Base-by-base conservation (phyloP, 1,140 invertebrate genomes). In the Hyphantria cunea region DNA sequence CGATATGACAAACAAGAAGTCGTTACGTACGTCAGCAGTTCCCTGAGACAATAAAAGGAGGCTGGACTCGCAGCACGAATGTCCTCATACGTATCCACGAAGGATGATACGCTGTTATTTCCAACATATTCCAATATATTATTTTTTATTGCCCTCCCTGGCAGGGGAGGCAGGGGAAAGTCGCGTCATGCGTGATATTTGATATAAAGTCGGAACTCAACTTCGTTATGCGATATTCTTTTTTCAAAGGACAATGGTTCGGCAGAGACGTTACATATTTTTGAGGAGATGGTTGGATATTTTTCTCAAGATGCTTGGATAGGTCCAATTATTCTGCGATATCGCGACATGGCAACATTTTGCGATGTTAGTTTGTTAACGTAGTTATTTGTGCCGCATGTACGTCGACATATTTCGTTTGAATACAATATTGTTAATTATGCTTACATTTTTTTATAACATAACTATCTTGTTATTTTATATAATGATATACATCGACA, bases 91-190 rank as follows among this genome's bases (percentile, higher is more conserved):
- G 69, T 80, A 81, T 80, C 83, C 82, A 74, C 67, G 74, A 76
- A 89, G 84, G 84, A 90, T 89, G 86, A 89, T 91, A 91, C 89
- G 82, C 80, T 89, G 89, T 91, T 91, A 91, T 91, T 91, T 89
- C 88, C 89, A 91, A 90, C 89, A 91, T 90, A 92, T 91, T 92
- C 91, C 89, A 91, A 92, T 91, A 92, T 92, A 91, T 92, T 92
- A 92, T 92, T 91, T 92, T 92, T 92, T 91, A 91, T 91, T 88
- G 86, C 86, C 86, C 75, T 66, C 81, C 78, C 74, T 59, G 44
- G n/a, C 13, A 41, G 37, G 67, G 59, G 79, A 58, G 80, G 77
- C 55, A 64, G 77, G 76, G 72, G 72, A 74, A 72, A 66, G 80
- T 78, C 65, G 84, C 80, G 86, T 88, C 86, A 89, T 88, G 87